These are phyloP conservation scores for Caenorhabditis panamensis DNA, from an alignment of 2,888 invertebrate species.

Conservation along the genomic window DNA sequence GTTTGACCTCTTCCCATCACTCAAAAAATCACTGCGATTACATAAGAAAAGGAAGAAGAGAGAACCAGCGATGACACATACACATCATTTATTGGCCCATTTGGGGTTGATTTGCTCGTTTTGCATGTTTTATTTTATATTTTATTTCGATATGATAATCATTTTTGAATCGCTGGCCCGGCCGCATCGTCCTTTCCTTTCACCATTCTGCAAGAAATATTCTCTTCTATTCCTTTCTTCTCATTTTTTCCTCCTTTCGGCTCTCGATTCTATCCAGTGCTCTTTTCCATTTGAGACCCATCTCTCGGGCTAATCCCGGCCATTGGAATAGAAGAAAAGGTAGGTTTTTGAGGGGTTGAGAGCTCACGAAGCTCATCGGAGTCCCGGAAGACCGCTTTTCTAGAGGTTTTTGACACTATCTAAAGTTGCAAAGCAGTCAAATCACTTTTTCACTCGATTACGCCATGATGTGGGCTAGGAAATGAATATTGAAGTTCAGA, in stretches of 20 bases:
- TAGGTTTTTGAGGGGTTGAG: not conserved
- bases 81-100: conserved; percentile 27
- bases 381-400: too few species aligned
- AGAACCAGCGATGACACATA: conserved; percentile 9
- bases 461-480: too few species aligned
- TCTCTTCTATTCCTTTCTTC: not conserved
- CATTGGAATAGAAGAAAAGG: not conserved
- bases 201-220: not conserved
- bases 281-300: not conserved
- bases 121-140: conserved; percentile 16
- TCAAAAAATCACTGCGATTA: conserved; percentile 1
- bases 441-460: too few species aligned
- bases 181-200: not conserved
- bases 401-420: too few species aligned
- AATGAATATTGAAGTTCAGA: too few species aligned
- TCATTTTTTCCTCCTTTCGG: not conserved
- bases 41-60: conserved; percentile 11
- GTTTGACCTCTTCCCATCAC: conserved; percentile 9
- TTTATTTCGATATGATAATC: not conserved
- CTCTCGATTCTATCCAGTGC: not conserved
- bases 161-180: not conserved
- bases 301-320: not conserved
- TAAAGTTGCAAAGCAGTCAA: too few species aligned
- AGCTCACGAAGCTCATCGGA: too few species aligned
- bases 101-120: not conserved